phyloP scores from a whole-genome alignment of 2,113 vertebrate species.

The Anhinga anhinga region DNA sequence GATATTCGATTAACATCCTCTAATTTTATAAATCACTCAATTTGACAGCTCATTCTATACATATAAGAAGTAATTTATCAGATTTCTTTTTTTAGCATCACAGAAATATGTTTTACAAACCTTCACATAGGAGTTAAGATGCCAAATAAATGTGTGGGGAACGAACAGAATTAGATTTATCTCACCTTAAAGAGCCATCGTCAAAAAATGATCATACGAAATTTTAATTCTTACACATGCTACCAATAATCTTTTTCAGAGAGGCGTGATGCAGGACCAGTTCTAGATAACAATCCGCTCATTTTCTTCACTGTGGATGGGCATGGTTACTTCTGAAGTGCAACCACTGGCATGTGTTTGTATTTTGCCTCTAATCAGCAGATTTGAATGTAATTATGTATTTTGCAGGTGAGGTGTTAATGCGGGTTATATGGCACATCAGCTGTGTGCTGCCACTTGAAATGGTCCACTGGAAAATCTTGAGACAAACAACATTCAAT shows the following conservation, averaged over 20 bases:
- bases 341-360: not conserved
- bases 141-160: not conserved
- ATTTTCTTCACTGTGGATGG: not conserved
- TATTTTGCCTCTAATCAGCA: constrained; percentile 36
- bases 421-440: constrained; percentile 4
- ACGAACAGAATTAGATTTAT: not conserved
- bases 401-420: constrained; percentile 58
- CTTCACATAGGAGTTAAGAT: not conserved
- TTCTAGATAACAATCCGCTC: not conserved
- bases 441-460: constrained; percentile 51
- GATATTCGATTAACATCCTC: constrained; percentile 36
- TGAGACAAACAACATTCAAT: constrained; percentile 52
- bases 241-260: not conserved
- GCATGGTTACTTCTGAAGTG: not conserved
- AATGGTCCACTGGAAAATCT: constrained; percentile 38
- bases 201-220: not conserved
- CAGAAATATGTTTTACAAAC: not conserved
- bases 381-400: constrained; percentile 10
- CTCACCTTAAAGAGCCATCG: not conserved
- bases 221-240: not conserved
- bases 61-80: constrained; percentile 1
- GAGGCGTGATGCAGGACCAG: not conserved
- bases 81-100: not conserved
- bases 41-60: constrained; percentile 25
- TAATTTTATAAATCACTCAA: constrained; percentile 53